Base-by-base conservation (phyloP, 2,888 invertebrate genomes). In the Liopterus haemorrhoidalis region DNA sequence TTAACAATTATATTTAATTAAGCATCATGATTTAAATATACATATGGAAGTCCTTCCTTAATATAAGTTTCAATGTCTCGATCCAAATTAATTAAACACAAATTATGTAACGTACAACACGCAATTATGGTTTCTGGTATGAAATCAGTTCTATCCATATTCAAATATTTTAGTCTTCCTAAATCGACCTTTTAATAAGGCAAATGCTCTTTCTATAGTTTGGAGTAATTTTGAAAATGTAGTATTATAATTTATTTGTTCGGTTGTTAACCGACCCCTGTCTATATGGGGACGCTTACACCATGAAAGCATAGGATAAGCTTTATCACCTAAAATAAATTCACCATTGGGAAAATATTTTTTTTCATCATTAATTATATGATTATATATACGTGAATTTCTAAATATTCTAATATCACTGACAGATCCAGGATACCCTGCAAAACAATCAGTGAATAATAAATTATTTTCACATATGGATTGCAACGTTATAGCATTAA, bases 401-500 rank as follows among this genome's bases (percentile, higher is more conserved):
- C 20, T 18, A 14, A 30, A 41, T 21, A 41, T 41, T 20, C 22
- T n/a, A n/a, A n/a, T n/a, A n/a, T n/a, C n/a, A n/a, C 39, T 28
- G 9, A 39, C 39, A n/a, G 39, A 28, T 18, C 39, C 19, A 9
- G 27, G 28, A 18, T 39, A 39, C 4, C 39, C 39, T n/a, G 18
- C 18, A 18, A 21, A 39, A 19, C 28, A 39, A 39, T 39, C 28
- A n/a, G 19, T 39, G 14, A 27, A 39, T 14, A 14, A 18, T 16
- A 39, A 9, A 27, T 11, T 15, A 8, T 14, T 16, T 12, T 39
- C 39, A n/a, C 27, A 25, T 5, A 16, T 39, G 25, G 16, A 25
- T 31, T 31, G 31, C 40, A 40, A 20, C 3, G 40, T 31, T 19
- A 40, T 21, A 20, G 22, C 22, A 41, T 41, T n/a, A n/a, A n/a